A percentile compares a stretch with the other conserved stretches of the same genome.
These are phyloP conservation scores for Saxidomus purpurata DNA, from an alignment of 1,140 invertebrate genomes.

Conservation along the genomic window DNA sequence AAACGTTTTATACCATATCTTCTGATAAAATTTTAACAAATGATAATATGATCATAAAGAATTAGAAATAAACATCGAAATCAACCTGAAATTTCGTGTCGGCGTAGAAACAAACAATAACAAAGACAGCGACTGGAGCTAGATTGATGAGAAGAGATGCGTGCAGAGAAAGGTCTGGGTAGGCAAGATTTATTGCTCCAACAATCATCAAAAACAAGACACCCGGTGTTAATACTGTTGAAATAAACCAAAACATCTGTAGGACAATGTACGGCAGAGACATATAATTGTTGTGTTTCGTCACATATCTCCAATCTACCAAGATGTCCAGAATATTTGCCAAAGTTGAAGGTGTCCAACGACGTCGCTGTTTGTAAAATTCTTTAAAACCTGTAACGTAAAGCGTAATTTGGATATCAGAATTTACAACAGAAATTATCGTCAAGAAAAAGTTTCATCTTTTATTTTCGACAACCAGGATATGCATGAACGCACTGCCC, in stretches of 20 bases:
- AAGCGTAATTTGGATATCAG: no score
- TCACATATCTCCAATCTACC: slow-evolving; percentile 58
- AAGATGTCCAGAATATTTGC: slow-evolving; percentile 89
- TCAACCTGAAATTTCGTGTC: slow-evolving; percentile 87
- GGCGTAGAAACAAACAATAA: slow-evolving; percentile 86
- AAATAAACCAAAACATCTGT: slow-evolving; percentile 85
- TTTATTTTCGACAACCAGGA: no score
- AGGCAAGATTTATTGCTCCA: slow-evolving; percentile 88
- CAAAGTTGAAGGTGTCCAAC: no score
- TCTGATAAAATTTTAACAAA: no score
- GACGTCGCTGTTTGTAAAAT: slow-evolving; percentile 89
- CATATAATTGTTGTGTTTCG: not conserved
- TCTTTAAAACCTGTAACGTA: slow-evolving; percentile 87
- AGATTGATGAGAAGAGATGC: slow-evolving; percentile 86
- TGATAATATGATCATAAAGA: no score
- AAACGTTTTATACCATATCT: no score
- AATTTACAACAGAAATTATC: no score
- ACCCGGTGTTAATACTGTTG: slow-evolving; percentile 89
- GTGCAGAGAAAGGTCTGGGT: slow-evolving; percentile 85
- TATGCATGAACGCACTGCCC: no score
- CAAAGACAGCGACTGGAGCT: slow-evolving; percentile 87
- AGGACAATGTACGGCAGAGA: slow-evolving; percentile 87
- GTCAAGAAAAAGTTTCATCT: no score
- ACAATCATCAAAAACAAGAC: slow-evolving; percentile 90
- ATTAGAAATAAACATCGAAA: no score